These are phyloP conservation scores for Drosophila quinaria DNA, from an alignment of 2,888 invertebrate species.

Conservation along the genomic window DNA sequence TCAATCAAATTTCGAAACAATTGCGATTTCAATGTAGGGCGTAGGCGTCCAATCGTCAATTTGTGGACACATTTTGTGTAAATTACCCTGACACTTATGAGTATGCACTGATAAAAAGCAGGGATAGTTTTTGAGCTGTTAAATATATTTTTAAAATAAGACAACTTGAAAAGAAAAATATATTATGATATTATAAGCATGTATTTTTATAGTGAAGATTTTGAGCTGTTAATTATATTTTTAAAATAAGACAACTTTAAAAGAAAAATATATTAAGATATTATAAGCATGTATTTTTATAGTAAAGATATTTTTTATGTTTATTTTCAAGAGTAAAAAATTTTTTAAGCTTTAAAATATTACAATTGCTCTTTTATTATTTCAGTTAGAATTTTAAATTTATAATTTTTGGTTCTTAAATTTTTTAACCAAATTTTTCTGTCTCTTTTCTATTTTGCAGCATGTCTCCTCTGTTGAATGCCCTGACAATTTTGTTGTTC, in stretches of 20 bases:
- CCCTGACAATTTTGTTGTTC: conserved; percentile 19
- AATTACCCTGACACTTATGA: conserved; percentile 55
- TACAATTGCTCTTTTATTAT: too few species aligned
- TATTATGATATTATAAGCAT: too few species aligned
- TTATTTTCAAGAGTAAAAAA: too few species aligned
- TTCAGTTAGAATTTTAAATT: too few species aligned
- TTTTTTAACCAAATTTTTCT: neutral
- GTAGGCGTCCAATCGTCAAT: conserved; percentile 37
- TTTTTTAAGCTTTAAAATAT: too few species aligned
- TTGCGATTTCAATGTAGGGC: conserved; percentile 55
- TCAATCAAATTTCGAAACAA: conserved; percentile 71
- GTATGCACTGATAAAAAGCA: neutral
- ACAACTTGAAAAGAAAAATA: too few species aligned
- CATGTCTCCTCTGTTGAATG: conserved; percentile 45
- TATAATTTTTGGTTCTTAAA: too few species aligned
- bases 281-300: too few species aligned
- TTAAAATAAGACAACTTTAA: neutral
- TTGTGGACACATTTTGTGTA: conserved; percentile 56
- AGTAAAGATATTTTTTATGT: neutral
- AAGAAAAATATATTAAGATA: too few species aligned
- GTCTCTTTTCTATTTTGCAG: conserved; percentile 32
- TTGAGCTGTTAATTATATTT: neutral
- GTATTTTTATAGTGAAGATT: neutral
- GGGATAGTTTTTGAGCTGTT: neutral
- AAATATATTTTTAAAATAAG: neutral